Conservation (phyloP, 2,113 vertebrate species). For the Cynopterus brachyotis region DNA sequence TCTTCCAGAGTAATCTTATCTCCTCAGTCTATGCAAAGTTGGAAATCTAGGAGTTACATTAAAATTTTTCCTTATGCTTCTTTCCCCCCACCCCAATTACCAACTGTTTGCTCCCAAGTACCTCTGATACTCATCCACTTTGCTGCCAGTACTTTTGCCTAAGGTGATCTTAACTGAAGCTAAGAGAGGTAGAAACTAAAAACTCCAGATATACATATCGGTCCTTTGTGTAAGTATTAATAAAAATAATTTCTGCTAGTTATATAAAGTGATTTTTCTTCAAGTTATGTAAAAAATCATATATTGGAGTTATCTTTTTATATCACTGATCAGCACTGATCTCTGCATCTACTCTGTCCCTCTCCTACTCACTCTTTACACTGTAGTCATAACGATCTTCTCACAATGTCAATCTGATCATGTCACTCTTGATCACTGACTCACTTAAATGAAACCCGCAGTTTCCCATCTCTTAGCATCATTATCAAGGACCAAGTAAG, state of each 20-base stretch:
- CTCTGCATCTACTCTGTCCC: background rate
- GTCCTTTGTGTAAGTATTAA: constrained; percentile 22
- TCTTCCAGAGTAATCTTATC: background rate
- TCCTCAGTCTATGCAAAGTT: background rate
- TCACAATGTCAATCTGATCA: background rate
- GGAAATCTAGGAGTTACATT: background rate
- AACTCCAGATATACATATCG: background rate
- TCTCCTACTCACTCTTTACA: background rate
- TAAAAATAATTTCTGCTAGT: constrained; percentile 24
- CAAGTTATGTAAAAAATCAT: constrained; percentile 24
- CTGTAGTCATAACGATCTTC: background rate
- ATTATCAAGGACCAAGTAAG: background rate
- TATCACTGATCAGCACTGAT: constrained; percentile 28
- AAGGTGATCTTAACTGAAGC: background rate
- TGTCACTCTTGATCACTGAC: background rate
- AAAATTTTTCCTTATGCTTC: background rate
- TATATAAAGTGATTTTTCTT: constrained; percentile 55
- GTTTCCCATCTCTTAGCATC: background rate
- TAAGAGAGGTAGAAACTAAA: background rate
- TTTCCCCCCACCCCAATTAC: background rate
- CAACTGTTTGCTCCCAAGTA: background rate
- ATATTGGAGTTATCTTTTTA: constrained; percentile 68
- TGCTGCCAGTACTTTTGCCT: background rate
- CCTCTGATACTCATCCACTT: background rate
- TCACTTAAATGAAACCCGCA: background rate